Evolutionary conservation across 2,888 invertebrate genomes (phyloP).

Genomic region (Eilema griseolum): DNA sequence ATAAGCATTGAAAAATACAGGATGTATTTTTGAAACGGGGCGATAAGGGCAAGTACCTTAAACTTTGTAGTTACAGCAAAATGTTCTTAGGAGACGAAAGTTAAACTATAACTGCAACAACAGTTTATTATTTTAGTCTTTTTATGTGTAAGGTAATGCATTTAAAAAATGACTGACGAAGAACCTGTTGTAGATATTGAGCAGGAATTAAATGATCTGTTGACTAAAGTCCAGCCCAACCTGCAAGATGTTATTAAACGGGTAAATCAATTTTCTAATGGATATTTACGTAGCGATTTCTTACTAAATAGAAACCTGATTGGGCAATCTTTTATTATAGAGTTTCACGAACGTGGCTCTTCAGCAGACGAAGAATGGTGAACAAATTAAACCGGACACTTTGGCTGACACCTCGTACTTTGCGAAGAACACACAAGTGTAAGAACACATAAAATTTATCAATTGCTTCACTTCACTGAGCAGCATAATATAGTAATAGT

Average conservation of each 20-base stretch:
- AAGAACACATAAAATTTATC: constrained; percentile 52
- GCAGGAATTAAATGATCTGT: constrained; percentile 79
- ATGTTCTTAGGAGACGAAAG: too few relatives aligned
- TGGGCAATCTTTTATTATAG: constrained; percentile 64
- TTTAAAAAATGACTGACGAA: constrained; percentile 72
- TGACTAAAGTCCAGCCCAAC: constrained; percentile 84
- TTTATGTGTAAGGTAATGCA: constrained; percentile 56
- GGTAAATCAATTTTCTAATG: constrained; percentile 73
- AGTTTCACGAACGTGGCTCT: constrained; percentile 88
- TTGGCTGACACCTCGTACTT: constrained; percentile 86
- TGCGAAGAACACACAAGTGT: constrained; percentile 87
- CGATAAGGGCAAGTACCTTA: too few relatives aligned
- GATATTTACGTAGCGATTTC: constrained; percentile 6
- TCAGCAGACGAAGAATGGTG: constrained; percentile 82
- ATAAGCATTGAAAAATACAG: too few relatives aligned
- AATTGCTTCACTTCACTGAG: background rate
- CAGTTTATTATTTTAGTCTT: constrained; percentile 31
- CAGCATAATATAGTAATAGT: too few relatives aligned
- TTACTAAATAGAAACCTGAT: constrained; percentile 7
- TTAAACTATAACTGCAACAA: constrained; percentile 23
- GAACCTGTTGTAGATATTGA: constrained; percentile 80
- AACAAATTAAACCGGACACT: constrained; percentile 76
- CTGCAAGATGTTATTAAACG: constrained; percentile 88
- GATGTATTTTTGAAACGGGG: too few relatives aligned
- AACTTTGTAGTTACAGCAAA: too few relatives aligned